phyloP scores from a whole-genome alignment of 64 coral and sea anemone genomes.

The Actinia tenebrosa region DNA sequence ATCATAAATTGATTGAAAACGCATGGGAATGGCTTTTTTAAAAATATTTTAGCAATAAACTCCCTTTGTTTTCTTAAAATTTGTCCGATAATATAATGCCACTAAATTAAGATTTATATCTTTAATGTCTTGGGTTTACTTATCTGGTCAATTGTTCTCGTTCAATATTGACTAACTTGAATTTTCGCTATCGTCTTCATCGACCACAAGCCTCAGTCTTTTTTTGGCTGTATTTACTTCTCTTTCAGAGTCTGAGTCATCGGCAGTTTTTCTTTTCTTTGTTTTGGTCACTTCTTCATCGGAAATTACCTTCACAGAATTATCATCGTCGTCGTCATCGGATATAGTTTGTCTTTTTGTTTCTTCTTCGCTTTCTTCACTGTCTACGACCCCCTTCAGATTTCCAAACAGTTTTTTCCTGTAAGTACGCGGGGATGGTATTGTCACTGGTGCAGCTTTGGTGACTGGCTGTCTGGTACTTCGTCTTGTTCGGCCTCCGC shows the following conservation, averaged over 20 bases:
- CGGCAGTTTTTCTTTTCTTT: background rate
- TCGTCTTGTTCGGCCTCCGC: constrained; percentile 39
- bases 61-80: constrained; percentile 9
- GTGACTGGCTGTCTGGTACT: background rate
- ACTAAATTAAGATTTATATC: no score
- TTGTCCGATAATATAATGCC: background rate
- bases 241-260: background rate
- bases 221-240: background rate
- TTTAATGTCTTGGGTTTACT: background rate
- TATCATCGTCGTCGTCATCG: background rate
- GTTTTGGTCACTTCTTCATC: background rate
- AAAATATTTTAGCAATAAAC: no score
- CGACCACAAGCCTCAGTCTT: background rate
- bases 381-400: constrained; percentile 76
- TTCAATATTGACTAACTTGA: background rate
- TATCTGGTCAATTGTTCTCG: background rate
- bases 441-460: background rate
- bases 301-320: background rate
- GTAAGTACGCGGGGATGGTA: constrained; percentile 9
- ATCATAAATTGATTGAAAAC: background rate
- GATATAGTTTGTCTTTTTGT: background rate
- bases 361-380: constrained; percentile 45
- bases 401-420: constrained; percentile 42
- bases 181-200: background rate
- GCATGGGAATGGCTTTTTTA: background rate